Conservation (phyloP, 2,888 invertebrate species). For the Zelleria hepariella region DNA sequence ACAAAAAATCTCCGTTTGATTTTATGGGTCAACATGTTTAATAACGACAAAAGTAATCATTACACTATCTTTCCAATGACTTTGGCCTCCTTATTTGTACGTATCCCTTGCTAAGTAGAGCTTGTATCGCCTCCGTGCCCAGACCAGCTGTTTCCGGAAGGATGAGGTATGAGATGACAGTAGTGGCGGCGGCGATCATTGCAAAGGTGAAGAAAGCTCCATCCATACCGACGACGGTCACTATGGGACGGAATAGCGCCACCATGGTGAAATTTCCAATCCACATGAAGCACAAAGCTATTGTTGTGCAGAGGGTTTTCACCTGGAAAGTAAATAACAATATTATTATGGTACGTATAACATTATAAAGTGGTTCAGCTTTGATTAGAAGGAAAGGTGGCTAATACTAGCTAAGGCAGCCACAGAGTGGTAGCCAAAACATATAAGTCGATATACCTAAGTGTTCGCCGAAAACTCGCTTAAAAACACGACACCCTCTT, state of each 20-base stretch:
- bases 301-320: conserved; percentile 21
- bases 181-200: conserved; percentile 21
- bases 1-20: neutral
- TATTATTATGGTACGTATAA: too few relatives aligned
- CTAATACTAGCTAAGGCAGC: too few relatives aligned
- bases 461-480: neutral
- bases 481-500: too few relatives aligned
- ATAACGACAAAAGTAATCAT: too few relatives aligned
- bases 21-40: too few relatives aligned
- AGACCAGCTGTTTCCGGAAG: conserved; percentile 46
- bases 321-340: conserved; percentile 19
- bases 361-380: too few relatives aligned
- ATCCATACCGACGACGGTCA: conserved; percentile 29
- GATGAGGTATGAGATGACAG: conserved; percentile 24
- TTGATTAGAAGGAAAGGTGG: too few relatives aligned
- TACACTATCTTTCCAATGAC: neutral
- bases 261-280: conserved; percentile 24
- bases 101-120: neutral
- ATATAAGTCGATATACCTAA: neutral
- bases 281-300: conserved; percentile 18
- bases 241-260: conserved; percentile 19
- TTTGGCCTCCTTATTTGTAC: neutral
- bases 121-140: conserved; percentile 11
- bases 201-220: conserved; percentile 40
- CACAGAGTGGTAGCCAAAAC: too few relatives aligned